Conservation (phyloP, 1,140 invertebrate species). For the Leptopilina clavipes region DNA sequence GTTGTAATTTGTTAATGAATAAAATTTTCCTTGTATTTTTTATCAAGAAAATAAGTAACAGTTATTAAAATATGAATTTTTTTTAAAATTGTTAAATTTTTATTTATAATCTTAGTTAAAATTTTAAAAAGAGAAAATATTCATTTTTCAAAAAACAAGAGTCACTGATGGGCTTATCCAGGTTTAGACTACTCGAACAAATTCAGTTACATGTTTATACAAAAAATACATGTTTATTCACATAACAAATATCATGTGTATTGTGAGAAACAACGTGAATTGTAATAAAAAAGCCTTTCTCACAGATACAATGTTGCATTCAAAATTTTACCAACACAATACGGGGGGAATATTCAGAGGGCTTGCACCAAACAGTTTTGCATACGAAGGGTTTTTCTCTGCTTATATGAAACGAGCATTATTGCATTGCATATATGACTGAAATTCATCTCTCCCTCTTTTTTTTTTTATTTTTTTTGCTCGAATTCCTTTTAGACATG, state of each 20-base stretch:
- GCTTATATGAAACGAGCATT: slow-evolving; percentile 42
- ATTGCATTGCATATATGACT: slow-evolving; percentile 55
- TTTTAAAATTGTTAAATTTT: no score
- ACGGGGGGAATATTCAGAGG: slow-evolving; percentile 54
- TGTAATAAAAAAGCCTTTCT: slow-evolving; percentile 45
- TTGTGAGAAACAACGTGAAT: slow-evolving; percentile 24
- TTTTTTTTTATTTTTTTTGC: background rate
- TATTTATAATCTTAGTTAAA: background rate
- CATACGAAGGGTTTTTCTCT: slow-evolving; percentile 37
- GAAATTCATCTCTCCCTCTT: slow-evolving; percentile 38
- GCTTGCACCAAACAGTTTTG: slow-evolving; percentile 41
- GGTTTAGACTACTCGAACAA: slow-evolving; percentile 1
- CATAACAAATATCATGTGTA: slow-evolving; percentile 1
- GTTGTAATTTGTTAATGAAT: no score
- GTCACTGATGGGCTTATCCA: background rate
- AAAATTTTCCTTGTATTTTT: no score
- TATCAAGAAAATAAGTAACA: no score
- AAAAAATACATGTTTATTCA: background rate
- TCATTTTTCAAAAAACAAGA: background rate
- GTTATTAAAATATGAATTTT: no score
- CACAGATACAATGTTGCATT: slow-evolving; percentile 40
- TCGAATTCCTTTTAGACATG: background rate
- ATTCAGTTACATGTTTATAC: background rate
- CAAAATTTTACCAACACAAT: slow-evolving; percentile 48
- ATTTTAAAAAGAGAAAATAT: background rate